These are phyloP conservation scores for Drosophila nannoptera DNA, from an alignment of 1,140 invertebrate species.

Conservation along the genomic window DNA sequence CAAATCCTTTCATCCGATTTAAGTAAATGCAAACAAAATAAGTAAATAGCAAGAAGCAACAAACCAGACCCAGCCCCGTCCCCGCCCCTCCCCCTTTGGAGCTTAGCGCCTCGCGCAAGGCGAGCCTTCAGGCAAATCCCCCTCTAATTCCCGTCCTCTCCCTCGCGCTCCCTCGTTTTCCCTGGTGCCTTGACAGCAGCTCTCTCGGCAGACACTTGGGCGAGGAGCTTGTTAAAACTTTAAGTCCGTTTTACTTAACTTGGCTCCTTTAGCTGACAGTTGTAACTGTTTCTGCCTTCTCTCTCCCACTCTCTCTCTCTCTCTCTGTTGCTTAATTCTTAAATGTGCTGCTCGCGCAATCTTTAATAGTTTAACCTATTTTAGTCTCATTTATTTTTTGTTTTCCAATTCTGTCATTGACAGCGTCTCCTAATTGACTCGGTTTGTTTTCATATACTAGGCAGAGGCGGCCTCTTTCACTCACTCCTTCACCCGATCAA, in stretches of 20 bases:
- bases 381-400: conserved; percentile 7
- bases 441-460: conserved; percentile 44
- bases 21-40: conserved; percentile 78
- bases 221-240: conserved; percentile 75
- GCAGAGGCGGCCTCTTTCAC: neutral
- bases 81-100: conserved; percentile 32
- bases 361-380: conserved; percentile 52
- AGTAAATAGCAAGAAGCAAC: conserved; percentile 78
- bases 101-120: conserved; percentile 46
- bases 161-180: neutral
- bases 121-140: conserved; percentile 11
- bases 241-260: conserved; percentile 77
- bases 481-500: neutral
- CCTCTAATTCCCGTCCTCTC: no score
- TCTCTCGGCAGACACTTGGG: conserved; percentile 53
- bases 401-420: conserved; percentile 45
- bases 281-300: conserved; percentile 68
- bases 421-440: conserved; percentile 67
- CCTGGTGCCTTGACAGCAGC: conserved; percentile 1
- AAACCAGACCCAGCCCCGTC: conserved; percentile 12
- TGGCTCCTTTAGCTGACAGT: conserved; percentile 74
- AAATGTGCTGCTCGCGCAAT: conserved; percentile 42
- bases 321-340: conserved; percentile 45
- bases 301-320: conserved; percentile 12
- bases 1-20: conserved; percentile 77